These are phyloP conservation scores for Argopecten irradians DNA, from an alignment of 1,140 invertebrate genomes.

Conservation along the genomic window DNA sequence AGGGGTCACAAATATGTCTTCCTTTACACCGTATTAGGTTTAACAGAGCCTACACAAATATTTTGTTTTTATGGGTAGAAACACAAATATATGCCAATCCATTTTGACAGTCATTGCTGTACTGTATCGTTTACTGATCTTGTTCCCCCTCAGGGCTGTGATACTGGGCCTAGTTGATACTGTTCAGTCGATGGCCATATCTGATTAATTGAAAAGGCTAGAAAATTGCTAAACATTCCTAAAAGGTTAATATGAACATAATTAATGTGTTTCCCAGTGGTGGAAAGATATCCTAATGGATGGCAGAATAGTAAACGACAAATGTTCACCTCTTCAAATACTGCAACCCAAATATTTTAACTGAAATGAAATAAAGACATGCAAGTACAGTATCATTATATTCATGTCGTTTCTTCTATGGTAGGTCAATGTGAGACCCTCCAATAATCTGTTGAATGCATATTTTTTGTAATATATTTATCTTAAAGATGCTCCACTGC, in stretches of 20 bases:
- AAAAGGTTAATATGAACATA: background rate
- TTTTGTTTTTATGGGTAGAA: background rate
- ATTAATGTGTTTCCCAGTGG: background rate
- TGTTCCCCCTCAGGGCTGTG: background rate
- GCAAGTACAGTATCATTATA: background rate
- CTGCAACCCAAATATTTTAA: background rate
- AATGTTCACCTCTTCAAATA: background rate
- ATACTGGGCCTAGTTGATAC: background rate
- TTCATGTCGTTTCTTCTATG: background rate
- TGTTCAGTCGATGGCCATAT: background rate
- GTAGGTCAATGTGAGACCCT: background rate
- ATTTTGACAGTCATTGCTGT: conserved; percentile 9
- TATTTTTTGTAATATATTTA: background rate
- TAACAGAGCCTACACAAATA: background rate
- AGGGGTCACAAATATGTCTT: background rate
- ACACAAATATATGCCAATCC: background rate
- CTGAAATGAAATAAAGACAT: background rate
- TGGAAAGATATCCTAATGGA: background rate
- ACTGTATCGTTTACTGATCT: background rate
- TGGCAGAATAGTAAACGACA: background rate
- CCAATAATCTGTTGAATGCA: background rate
- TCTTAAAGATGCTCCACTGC: too few species aligned
- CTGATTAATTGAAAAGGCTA: conserved; percentile 3
- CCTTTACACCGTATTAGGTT: background rate
- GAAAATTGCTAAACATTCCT: conserved; percentile 13